phyloP scores from a whole-genome alignment of 2,797 vertebrate genomes.

The Xiphophorus birchmanni region DNA sequence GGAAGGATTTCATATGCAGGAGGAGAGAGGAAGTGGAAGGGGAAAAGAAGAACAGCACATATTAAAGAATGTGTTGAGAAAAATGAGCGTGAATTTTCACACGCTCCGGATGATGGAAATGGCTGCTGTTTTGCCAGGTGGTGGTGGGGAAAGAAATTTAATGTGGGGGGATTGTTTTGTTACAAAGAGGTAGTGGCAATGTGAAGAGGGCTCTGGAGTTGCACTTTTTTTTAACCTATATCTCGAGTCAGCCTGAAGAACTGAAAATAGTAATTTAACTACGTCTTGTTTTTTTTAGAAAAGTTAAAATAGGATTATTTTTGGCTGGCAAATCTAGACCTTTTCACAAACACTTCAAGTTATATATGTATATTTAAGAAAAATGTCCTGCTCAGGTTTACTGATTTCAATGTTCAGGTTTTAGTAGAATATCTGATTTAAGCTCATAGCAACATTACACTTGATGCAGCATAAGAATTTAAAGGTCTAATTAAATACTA shows the following conservation, averaged over 20 bases:
- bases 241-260: constrained; percentile 29
- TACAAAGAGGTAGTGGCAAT: constrained; percentile 42
- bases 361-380: constrained; percentile 2
- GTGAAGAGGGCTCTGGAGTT: constrained; percentile 23
- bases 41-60: constrained; percentile 60
- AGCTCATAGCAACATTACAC: not conserved
- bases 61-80: constrained; percentile 82
- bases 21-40: constrained; percentile 18
- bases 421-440: not conserved
- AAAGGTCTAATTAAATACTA: not conserved
- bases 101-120: constrained; percentile 73
- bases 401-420: not conserved
- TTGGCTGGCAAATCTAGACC: constrained; percentile 58
- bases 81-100: constrained; percentile 84
- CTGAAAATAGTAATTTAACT: constrained; percentile 41
- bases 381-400: not conserved
- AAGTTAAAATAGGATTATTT: constrained; percentile 74
- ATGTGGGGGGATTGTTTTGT: constrained; percentile 45
- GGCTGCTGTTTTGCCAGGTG: constrained; percentile 77
- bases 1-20: constrained; percentile 80
- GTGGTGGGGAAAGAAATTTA: constrained; percentile 55
- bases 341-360: constrained; percentile 32
- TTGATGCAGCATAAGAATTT: not conserved
- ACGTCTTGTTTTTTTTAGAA: constrained; percentile 68
- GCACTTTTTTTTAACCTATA: constrained; percentile 36